A percentile compares a stretch with the other conserved stretches of the same genome.
These are phyloP conservation scores for Ochropleura plecta DNA, from an alignment of 2,888 invertebrate species.

Conservation along the genomic window DNA sequence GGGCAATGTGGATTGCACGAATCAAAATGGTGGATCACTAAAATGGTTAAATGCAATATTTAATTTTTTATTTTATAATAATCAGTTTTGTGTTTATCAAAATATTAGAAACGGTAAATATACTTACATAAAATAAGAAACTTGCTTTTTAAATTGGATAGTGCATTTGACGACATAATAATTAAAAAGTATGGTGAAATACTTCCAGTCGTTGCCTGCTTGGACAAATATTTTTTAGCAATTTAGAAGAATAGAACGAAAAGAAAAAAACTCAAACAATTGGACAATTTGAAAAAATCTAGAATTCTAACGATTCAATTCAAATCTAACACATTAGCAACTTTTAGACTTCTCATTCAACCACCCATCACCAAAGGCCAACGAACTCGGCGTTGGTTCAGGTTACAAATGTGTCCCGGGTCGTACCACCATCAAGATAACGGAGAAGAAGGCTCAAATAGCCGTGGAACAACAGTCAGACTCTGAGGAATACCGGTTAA, in stretches of 20 bases:
- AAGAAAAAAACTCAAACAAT: background rate
- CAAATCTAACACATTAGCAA: constrained; percentile 16
- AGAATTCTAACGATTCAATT: background rate
- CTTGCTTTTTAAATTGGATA: background rate
- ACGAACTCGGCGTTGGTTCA: constrained; percentile 50
- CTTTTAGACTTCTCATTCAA: constrained; percentile 79
- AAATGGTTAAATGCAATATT: background rate
- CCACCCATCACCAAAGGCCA: constrained; percentile 65
- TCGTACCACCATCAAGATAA: constrained; percentile 76
- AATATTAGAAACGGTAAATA: background rate
- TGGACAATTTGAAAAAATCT: background rate
- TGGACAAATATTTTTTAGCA: background rate
- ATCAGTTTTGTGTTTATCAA: background rate
- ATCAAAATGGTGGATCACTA: background rate
- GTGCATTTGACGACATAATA: background rate
- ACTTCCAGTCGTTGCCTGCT: too few species aligned
- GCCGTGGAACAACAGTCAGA: constrained; percentile 29
- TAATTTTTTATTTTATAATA: background rate
- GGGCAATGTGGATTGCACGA: background rate
- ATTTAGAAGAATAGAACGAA: background rate
- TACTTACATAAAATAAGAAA: background rate
- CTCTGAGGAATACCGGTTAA: constrained; percentile 47
- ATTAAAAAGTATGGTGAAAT: background rate
- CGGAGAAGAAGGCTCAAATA: constrained; percentile 16
- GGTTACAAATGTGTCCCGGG: constrained; percentile 81